Conservation (phyloP, 2,888 invertebrate genomes). For the Apamea monoglypha region DNA sequence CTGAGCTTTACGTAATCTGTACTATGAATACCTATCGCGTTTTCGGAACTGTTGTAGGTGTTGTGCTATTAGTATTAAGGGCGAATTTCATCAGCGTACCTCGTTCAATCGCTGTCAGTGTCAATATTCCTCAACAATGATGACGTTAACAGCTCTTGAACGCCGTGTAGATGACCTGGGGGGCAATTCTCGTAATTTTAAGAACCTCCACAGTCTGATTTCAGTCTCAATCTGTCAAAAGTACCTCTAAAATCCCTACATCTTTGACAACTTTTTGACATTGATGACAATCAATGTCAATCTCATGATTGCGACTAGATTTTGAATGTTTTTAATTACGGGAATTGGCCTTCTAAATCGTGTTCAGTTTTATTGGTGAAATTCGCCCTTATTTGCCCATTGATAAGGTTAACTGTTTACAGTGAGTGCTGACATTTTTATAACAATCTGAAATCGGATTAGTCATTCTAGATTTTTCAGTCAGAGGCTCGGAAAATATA, state of each 20-base stretch:
- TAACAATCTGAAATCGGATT: constrained; percentile 18
- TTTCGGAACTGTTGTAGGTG: not conserved
- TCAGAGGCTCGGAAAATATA: not conserved
- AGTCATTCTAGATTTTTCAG: constrained; percentile 3
- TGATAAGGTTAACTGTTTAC: not conserved
- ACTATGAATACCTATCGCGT: not conserved
- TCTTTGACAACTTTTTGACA: too few species aligned
- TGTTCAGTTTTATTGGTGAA: not conserved
- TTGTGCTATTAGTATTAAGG: not conserved
- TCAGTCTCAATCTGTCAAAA: too few species aligned
- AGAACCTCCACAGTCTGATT: too few species aligned
- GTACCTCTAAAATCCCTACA: too few species aligned
- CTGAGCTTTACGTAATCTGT: not conserved
- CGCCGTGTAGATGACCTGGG: not conserved
- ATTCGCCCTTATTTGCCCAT: not conserved
- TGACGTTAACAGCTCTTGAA: not conserved
- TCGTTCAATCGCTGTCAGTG: not conserved
- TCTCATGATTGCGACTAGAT: too few species aligned
- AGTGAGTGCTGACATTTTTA: not conserved
- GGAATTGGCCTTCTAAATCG: not conserved
- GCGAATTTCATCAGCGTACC: not conserved
- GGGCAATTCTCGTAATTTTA: too few species aligned
- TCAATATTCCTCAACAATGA: not conserved
- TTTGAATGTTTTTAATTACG: too few species aligned
- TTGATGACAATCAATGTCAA: too few species aligned